Base-by-base conservation (phyloP, 1,140 invertebrate genomes). In the Zaprionus kolodkinae region DNA sequence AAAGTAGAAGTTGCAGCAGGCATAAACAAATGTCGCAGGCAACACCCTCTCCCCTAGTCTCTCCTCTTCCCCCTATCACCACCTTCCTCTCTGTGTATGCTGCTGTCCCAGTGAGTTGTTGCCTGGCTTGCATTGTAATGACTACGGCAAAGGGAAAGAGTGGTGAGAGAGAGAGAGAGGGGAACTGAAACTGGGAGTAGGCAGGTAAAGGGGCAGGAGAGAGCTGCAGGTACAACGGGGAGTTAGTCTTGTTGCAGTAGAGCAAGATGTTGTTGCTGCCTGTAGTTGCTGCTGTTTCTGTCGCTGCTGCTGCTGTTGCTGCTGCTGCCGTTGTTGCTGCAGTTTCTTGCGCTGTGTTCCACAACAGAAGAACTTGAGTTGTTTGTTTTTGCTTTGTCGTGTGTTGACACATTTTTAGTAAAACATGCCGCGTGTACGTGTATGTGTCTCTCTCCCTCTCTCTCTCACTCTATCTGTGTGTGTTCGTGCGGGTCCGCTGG, bases 341-440 rank as follows among this genome's bases (percentile, higher is more conserved):
- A 52, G 52, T 48, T 50, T 57, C 61, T 65, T 72, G 61, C 62
- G 62, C 63, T 59, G 55, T 54, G 55, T 54, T 56, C 45, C 54
- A 69, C 50, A 76, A 72, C 77, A 76, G 54, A 79, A 69, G 64
- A 85, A 83, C 76, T 88, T 76, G 79, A 87, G 84, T 72, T 78
- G 84, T 87, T 88, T 87, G 80, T 73, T 88, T 87, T 88, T 70
- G 80, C 84, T 88, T 87, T 87, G 84, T 87, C 74, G 45, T 80
- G 54, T 88, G 84, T 78, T 87, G 84, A 84, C 84, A 87, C 80
- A 87, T 88, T 87, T 87, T 87, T 79, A 69, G 73, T 76, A 65
- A 50, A 76, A 76, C 68, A 64, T 65, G 33, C 27, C 33, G 36
- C 62, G 52, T 60, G 38, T 21, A 40, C 36, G 40, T 55, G 17